phyloP scores from a whole-genome alignment of 2,797 vertebrate species.

The Thamnophis elegans region DNA sequence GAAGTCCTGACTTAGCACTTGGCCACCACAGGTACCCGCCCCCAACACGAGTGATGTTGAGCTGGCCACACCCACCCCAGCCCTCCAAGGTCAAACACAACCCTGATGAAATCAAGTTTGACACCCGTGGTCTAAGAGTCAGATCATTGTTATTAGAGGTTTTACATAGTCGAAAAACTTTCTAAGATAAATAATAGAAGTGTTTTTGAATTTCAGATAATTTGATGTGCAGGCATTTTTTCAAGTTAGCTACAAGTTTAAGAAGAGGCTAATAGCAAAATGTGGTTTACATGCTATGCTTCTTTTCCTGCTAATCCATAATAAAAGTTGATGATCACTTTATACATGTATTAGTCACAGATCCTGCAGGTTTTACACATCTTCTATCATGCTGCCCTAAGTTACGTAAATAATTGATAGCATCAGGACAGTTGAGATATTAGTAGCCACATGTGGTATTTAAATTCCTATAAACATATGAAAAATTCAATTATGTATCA shows the following conservation, averaged over 20 bases:
- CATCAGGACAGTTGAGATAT: background rate
- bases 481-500: conserved; percentile 4
- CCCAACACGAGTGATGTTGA: too few species aligned
- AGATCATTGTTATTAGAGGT: background rate
- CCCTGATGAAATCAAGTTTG: too few species aligned
- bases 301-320: background rate
- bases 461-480: background rate
- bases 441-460: background rate
- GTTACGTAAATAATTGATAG: background rate
- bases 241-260: background rate
- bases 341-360: background rate
- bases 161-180: background rate
- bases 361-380: background rate
- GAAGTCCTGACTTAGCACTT: too few species aligned
- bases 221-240: background rate
- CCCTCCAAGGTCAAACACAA: too few species aligned
- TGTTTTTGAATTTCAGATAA: background rate
- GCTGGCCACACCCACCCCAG: too few species aligned
- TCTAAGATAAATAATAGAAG: background rate
- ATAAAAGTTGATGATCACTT: background rate
- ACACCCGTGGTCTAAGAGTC: background rate
- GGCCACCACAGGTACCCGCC: too few species aligned
- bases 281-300: background rate
- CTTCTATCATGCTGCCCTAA: background rate
- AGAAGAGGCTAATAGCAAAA: background rate